Evolutionary conservation across 1,140 invertebrate species (phyloP).

Genomic region (Drosophila kikkawai): DNA sequence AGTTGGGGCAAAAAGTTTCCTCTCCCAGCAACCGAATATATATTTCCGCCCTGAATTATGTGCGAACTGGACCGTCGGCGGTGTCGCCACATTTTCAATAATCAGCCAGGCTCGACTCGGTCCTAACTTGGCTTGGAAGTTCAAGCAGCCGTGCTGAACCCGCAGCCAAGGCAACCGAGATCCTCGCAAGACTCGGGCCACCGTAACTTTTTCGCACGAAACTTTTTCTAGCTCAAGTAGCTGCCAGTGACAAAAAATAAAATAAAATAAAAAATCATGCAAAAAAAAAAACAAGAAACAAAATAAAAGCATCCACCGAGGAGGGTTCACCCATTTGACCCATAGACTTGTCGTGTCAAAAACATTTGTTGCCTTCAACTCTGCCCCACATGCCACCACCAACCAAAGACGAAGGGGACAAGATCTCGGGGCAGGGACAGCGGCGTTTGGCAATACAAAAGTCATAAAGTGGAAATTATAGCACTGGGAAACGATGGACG

Average conservation of each 20-base stretch:
- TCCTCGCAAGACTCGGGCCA: constrained; percentile 43
- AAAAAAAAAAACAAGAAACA: constrained; percentile 28
- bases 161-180: constrained; percentile 21
- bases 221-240: constrained; percentile 65
- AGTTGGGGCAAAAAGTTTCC: constrained; percentile 41
- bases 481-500: constrained; percentile 4
- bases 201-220: constrained; percentile 59
- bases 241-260: constrained; percentile 41
- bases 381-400: constrained; percentile 49
- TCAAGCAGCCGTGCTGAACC: constrained; percentile 64
- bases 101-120: constrained; percentile 63
- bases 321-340: constrained; percentile 64
- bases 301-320: constrained; percentile 15
- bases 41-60: constrained; percentile 64
- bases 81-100: constrained; percentile 80
- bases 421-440: not conserved
- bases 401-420: not conserved
- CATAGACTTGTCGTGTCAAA: constrained; percentile 77
- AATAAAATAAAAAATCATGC: constrained; percentile 24
- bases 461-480: constrained; percentile 63
- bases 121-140: constrained; percentile 74
- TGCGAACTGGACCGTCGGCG: constrained; percentile 72
- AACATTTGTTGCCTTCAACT: constrained; percentile 77
- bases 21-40: constrained; percentile 10
- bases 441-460: constrained; percentile 49